These are phyloP conservation scores for Parasteatoda lunata DNA, from an alignment of 2,888 invertebrate species.

Conservation along the genomic window DNA sequence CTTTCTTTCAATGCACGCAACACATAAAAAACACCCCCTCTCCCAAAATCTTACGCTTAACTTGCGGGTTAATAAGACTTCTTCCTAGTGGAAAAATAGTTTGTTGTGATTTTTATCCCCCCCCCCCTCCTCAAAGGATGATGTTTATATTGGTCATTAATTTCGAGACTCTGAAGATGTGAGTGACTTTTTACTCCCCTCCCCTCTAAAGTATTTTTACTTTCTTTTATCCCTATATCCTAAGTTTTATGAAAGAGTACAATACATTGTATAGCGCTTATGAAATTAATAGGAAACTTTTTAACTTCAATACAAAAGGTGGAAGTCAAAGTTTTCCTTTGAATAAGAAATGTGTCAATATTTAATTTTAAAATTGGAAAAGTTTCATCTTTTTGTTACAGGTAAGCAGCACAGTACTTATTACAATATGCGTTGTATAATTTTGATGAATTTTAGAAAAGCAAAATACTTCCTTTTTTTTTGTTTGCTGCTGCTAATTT, in stretches of 20 bases:
- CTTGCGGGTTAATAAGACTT: constrained; percentile 66
- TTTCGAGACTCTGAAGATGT: constrained; percentile 32
- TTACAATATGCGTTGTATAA: too few species aligned
- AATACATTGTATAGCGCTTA: neutral
- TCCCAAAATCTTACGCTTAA: constrained; percentile 40
- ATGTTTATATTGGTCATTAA: constrained; percentile 49
- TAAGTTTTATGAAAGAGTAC: neutral
- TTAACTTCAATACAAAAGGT: too few species aligned
- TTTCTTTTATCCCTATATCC: neutral
- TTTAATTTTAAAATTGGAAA: too few species aligned
- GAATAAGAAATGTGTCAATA: too few species aligned
- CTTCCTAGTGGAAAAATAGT: constrained; percentile 60
- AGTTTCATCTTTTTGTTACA: too few species aligned
- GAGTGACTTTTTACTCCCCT: constrained; percentile 35
- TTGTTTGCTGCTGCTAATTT: too few species aligned
- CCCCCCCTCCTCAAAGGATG: constrained; percentile 6
- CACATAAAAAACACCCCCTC: constrained; percentile 31
- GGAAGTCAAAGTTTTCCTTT: too few species aligned
- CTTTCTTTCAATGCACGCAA: constrained; percentile 42
- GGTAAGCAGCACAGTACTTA: too few species aligned
- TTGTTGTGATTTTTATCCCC: constrained; percentile 51
- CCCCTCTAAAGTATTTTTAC: neutral
- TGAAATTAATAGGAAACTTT: too few species aligned
- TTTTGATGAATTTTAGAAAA: too few species aligned
- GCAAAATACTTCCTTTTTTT: too few species aligned